Evolutionary conservation across 1,140 invertebrate genomes (phyloP).

Genomic region (Augochlora pura): DNA sequence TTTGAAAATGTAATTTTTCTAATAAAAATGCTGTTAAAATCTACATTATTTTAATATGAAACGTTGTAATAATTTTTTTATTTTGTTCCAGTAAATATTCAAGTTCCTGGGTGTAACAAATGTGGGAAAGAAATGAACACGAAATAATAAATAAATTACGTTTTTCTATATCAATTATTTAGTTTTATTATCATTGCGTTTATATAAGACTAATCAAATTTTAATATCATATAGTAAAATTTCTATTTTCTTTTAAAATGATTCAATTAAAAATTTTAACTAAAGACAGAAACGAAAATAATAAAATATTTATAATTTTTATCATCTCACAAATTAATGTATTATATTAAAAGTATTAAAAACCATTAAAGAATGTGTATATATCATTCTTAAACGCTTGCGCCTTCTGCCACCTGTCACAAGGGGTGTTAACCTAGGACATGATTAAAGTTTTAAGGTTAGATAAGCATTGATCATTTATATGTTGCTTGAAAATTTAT

Average conservation of each 20-base stretch:
- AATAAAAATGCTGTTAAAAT: too few species aligned
- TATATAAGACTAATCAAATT: neutral
- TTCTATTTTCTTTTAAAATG: neutral
- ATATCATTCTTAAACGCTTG: neutral
- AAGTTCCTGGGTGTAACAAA: conserved; percentile 20
- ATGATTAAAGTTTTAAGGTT: conserved; percentile 20
- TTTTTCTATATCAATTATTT: conserved; percentile 38
- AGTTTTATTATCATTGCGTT: conserved; percentile 9
- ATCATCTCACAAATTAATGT: neutral
- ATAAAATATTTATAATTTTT: neutral
- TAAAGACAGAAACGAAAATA: neutral
- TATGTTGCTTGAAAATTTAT: conserved; percentile 9
- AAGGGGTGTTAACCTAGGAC: neutral
- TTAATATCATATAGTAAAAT: neutral
- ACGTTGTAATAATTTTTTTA: neutral
- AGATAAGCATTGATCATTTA: neutral
- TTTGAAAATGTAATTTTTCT: too few species aligned
- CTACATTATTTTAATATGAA: too few species aligned
- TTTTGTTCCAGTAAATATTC: conserved; percentile 34
- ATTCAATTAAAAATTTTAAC: neutral
- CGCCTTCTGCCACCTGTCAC: neutral
- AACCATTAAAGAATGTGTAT: neutral
- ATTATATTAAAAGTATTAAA: too few species aligned
- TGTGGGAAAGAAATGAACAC: neutral
- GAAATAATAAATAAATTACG: conserved; percentile 38